A percentile compares a stretch with the other conserved stretches of the same genome.
These are phyloP conservation scores for Laticauda colubrina DNA, from an alignment of 2,113 vertebrate genomes.

Conservation along the genomic window DNA sequence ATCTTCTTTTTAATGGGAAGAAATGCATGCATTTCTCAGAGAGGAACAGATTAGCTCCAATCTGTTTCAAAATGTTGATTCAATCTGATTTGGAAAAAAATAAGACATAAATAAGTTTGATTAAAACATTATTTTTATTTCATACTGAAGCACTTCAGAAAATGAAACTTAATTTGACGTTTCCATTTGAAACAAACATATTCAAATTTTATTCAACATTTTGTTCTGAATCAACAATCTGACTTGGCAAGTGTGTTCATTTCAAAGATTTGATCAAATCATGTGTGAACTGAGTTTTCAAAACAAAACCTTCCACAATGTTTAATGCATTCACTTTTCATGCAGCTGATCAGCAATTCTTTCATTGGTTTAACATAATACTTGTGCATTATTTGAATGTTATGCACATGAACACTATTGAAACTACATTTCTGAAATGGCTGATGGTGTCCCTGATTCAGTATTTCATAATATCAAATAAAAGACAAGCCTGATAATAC, in stretches of 20 bases:
- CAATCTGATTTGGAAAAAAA: background rate
- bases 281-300: background rate
- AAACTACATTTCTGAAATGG: background rate
- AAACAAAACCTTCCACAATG: background rate
- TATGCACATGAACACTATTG: background rate
- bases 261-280: background rate
- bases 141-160: background rate
- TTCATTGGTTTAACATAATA: background rate
- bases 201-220: background rate
- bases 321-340: background rate
- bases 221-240: background rate
- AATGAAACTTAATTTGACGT: background rate
- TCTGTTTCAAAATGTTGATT: background rate
- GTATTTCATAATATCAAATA: background rate
- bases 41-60: background rate
- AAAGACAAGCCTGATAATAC: background rate
- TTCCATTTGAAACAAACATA: background rate
- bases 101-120: background rate
- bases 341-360: background rate
- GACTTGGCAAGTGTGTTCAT: background rate
- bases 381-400: background rate
- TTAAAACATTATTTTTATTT: background rate
- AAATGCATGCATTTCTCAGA: background rate
- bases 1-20: background rate
- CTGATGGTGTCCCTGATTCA: background rate